Base-by-base conservation (phyloP, 2,797 vertebrate species). In the Argentina silus region DNA sequence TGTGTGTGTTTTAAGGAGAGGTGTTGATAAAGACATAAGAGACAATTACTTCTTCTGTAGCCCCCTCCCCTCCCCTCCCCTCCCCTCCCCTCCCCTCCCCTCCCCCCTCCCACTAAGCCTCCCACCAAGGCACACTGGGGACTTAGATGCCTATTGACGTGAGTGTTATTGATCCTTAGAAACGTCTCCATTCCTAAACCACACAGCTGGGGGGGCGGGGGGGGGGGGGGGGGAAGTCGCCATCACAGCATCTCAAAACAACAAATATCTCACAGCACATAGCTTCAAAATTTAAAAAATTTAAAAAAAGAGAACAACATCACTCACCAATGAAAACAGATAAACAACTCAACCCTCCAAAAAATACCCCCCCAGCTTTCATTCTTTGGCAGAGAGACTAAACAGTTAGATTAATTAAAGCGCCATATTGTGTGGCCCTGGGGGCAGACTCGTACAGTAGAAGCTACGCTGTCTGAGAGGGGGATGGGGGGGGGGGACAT, bases 401-500 rank as follows among this genome's bases (percentile, higher is more conserved):
- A 67, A 74, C 61, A 47, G 86, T 89, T 83, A 78, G 81, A 87
- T 88, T 92, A 92, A 94, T 92, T 91, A 89, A 86, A 81, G 79
- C 14, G 74, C 93, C 86, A 94, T 94, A 93, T 93, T 95, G 94
- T 84, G 86, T 83, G 85, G 85, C 93, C 94, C 92, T 77, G 74
- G 84, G 93, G 94, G 91, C 92, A 94, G 93, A 95, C 93, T 95
- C 93, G 81, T 87, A 90, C 91, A 87, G 88, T 87, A 85, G 86
- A 92, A 92, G 92, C 91, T 90, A 92, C 86, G 91, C 90, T 74
- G 42, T 80, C 81, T 82, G 79, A 68, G 12, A 7, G 73, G 85
- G 88, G 91, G 87, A 76, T 67, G 80, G 67, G n/a, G 3, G 63
- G 19, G 21, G 83, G 86, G 87, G 86, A 82, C 80, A 86, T 83